Conservation (phyloP, 2,797 vertebrate species). For the Poecilia wingei region DNA sequence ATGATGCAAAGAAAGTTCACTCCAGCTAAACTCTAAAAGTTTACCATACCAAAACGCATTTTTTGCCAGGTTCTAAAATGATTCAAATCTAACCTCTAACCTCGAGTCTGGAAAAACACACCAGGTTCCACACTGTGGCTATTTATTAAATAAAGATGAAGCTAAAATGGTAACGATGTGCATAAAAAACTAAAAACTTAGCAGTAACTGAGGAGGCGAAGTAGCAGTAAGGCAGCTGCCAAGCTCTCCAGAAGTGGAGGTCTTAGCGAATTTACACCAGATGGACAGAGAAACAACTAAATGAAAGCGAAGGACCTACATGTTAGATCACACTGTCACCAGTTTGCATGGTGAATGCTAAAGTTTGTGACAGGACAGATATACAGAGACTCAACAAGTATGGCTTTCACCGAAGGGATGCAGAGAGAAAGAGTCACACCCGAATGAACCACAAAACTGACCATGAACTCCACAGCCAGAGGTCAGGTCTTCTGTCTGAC, state of each 20-base stretch:
- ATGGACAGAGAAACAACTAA: not conserved
- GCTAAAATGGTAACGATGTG: not conserved
- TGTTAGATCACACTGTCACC: not conserved
- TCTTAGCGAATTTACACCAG: not conserved
- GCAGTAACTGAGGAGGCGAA: not conserved
- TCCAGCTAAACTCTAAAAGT: not conserved
- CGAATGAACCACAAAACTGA: not conserved
- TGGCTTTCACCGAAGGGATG: not conserved
- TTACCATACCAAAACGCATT: not conserved
- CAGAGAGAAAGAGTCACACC: no score
- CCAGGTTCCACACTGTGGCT: not conserved
- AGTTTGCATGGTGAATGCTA: not conserved
- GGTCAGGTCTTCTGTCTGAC: not conserved
- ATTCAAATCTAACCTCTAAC: not conserved
- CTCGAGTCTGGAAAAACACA: not conserved
- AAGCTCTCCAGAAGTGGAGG: not conserved
- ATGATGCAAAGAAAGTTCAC: not conserved
- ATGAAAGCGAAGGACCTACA: not conserved
- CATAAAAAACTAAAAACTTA: not conserved
- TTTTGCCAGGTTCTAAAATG: not conserved
- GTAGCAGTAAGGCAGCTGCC: not conserved
- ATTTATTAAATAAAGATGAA: not conserved
- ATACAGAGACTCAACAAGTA: not conserved
- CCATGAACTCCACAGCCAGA: not conserved
- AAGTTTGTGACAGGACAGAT: not conserved